Percentiles rank a stretch among this genome's conserved stretches.
Conservation (phyloP, 1,140 invertebrate species). For the Pseudomyrmex sp. region DNA sequence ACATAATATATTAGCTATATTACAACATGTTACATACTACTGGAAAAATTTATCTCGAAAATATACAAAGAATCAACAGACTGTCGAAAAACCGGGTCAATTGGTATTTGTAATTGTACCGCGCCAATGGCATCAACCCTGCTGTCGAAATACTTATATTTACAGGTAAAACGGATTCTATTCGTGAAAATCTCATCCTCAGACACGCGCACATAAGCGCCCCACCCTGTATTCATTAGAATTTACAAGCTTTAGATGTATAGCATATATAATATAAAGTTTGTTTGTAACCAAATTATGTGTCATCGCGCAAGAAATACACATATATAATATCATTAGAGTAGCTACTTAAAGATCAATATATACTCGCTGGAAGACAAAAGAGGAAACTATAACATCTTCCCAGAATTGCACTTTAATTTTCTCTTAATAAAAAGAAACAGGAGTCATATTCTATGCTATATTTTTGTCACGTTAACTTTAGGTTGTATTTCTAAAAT, state of each 20-base stretch:
- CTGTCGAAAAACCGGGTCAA: conserved; percentile 39
- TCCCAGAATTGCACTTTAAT: background rate
- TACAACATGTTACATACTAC: conserved; percentile 44
- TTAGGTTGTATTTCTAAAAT: no score
- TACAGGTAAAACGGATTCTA: conserved; percentile 59
- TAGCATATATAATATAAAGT: conserved; percentile 1
- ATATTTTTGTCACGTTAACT: conserved; percentile 12
- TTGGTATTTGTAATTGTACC: background rate
- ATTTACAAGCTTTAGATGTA: conserved; percentile 38
- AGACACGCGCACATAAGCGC: background rate
- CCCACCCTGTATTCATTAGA: background rate
- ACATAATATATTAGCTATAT: conserved; percentile 53
- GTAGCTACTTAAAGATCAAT: background rate
- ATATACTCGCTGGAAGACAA: conserved; percentile 28
- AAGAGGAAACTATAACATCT: background rate
- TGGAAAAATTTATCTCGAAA: conserved; percentile 65
- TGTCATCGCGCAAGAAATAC: background rate
- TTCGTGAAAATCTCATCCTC: background rate
- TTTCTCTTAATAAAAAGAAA: no score
- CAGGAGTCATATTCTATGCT: no score
- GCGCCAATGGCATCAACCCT: background rate
- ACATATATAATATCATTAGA: background rate
- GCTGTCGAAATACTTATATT: conserved; percentile 56
- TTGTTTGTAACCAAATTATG: conserved; percentile 11
- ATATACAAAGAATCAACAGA: conserved; percentile 63